A percentile compares a stretch with the other conserved stretches of the same genome.
phyloP scores from a whole-genome alignment of 53 echinoderm and acorn worm species.

The Patiria pectinifera region DNA sequence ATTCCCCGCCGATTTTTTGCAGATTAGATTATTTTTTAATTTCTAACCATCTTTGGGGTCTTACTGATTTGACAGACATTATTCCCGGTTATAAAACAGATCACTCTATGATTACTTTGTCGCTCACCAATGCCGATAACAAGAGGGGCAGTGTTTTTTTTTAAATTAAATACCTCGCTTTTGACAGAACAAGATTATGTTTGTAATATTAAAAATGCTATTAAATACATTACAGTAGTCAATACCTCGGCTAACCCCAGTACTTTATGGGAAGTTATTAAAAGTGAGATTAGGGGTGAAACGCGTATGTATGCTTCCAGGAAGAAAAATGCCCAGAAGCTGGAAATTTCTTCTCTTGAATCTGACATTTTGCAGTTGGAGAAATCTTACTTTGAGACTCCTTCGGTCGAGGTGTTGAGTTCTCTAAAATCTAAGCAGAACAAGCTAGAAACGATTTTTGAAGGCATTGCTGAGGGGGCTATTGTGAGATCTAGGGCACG shows the following conservation, averaged over 20 bases:
- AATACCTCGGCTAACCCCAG: slow-evolving; percentile 12
- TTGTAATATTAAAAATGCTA: slow-evolving; percentile 2
- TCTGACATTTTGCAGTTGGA: slow-evolving; percentile 36
- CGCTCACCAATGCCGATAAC: neutral
- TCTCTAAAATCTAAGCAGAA: slow-evolving; percentile 2
- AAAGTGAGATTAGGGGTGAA: slow-evolving; percentile 53
- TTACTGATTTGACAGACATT: neutral
- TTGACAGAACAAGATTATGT: slow-evolving; percentile 45
- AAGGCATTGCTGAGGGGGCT: slow-evolving; percentile 42
- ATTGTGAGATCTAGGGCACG: slow-evolving; percentile 70
- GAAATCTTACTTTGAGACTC: slow-evolving; percentile 21
- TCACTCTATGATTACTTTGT: slow-evolving; percentile 41
- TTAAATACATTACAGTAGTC: slow-evolving; percentile 28
- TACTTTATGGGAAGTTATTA: slow-evolving; percentile 49
- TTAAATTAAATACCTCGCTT: slow-evolving; percentile 42
- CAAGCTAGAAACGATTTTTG: slow-evolving; percentile 37
- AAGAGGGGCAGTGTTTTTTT: neutral
- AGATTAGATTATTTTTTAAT: slow-evolving; percentile 62
- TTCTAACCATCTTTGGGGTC: neutral
- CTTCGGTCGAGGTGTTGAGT: neutral
- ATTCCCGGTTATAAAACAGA: slow-evolving; percentile 52
- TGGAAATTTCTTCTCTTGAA: slow-evolving; percentile 6
- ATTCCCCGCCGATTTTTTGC: slow-evolving; percentile 37
- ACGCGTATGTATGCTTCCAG: slow-evolving; percentile 1
- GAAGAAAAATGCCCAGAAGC: slow-evolving; percentile 15